These are phyloP conservation scores for Rhodophaea formosa DNA, from an alignment of 2,888 invertebrate genomes.

Conservation along the genomic window DNA sequence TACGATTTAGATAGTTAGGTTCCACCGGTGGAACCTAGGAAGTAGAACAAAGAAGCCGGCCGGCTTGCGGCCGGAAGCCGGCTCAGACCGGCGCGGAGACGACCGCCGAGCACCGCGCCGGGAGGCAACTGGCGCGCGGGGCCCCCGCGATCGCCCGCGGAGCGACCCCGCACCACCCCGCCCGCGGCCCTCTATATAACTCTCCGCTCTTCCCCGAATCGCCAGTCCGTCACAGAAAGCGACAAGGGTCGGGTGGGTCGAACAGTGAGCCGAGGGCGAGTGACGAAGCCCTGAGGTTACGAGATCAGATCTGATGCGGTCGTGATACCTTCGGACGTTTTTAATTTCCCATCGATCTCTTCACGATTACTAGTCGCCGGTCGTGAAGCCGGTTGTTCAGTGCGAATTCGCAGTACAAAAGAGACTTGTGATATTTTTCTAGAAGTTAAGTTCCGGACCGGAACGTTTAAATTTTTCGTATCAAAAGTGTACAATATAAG, in stretches of 20 bases:
- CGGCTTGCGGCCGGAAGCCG: slow-evolving; percentile 52
- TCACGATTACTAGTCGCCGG: slow-evolving; percentile 70
- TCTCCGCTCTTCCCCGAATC: slow-evolving; percentile 57
- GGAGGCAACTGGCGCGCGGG: slow-evolving; percentile 70
- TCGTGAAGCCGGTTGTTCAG: slow-evolving; percentile 62
- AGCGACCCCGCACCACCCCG: slow-evolving; percentile 61
- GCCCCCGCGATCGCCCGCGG: slow-evolving; percentile 65
- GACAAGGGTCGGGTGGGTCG: slow-evolving; percentile 76
- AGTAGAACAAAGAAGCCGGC: slow-evolving; percentile 76
- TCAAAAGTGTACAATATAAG: slow-evolving; percentile 80
- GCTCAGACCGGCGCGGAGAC: slow-evolving; percentile 46
- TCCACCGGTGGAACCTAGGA: slow-evolving; percentile 36
- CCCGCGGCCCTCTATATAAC: slow-evolving; percentile 74
- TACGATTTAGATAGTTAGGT: slow-evolving; percentile 24
- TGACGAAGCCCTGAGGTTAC: slow-evolving; percentile 77
- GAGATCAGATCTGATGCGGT: slow-evolving; percentile 80
- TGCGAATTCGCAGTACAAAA: slow-evolving; percentile 78
- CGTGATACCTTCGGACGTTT: slow-evolving; percentile 67
- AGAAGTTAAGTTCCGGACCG: slow-evolving; percentile 71
- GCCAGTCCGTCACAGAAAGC: slow-evolving; percentile 77
- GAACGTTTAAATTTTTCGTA: slow-evolving; percentile 68
- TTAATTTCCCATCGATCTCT: slow-evolving; percentile 74
- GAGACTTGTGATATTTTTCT: slow-evolving; percentile 81
- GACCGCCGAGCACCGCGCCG: slow-evolving; percentile 45
- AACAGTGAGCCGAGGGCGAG: slow-evolving; percentile 69